Evolutionary conservation across 2,888 invertebrate genomes (phyloP).

Genomic region (Acronicta psi): DNA sequence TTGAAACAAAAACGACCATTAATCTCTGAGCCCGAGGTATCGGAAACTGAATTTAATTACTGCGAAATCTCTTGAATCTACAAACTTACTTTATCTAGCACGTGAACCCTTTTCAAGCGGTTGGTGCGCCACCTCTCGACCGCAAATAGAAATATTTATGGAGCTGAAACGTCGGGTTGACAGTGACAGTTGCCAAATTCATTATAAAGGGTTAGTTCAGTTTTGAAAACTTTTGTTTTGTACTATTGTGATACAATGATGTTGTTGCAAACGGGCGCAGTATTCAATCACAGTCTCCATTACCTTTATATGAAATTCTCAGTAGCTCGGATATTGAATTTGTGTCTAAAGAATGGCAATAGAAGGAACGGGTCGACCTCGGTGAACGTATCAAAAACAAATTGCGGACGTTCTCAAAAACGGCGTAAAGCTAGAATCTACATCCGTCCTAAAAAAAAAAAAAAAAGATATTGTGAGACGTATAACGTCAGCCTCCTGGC

Average conservation of each 20-base stretch:
- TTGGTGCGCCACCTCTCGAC: conserved; percentile 53
- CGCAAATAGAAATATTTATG: conserved; percentile 72
- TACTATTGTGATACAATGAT: not conserved
- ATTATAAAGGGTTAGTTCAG: conserved; percentile 55
- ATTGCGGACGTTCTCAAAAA: no score
- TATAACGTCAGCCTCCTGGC: no score
- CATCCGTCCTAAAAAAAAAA: no score
- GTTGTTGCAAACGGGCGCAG: no score
- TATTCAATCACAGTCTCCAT: no score
- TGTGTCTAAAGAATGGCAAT: no score
- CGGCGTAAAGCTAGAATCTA: no score
- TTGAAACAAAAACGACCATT: not conserved
- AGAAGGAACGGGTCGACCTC: no score
- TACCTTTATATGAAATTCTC: no score
- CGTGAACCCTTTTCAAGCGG: conserved; percentile 64
- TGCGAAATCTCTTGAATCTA: conserved; percentile 31
- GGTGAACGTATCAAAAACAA: no score
- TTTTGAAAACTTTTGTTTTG: conserved; percentile 19
- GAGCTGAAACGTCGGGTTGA: conserved; percentile 61
- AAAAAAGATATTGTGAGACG: no score
- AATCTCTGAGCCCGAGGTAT: conserved; percentile 26
- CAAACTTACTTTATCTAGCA: conserved; percentile 41
- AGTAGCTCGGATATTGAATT: no score
- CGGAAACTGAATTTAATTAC: conserved; percentile 57
- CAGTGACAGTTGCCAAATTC: conserved; percentile 60